These are phyloP conservation scores for Apocrypta bakeri DNA, from an alignment of 1,140 invertebrate genomes.

Conservation along the genomic window DNA sequence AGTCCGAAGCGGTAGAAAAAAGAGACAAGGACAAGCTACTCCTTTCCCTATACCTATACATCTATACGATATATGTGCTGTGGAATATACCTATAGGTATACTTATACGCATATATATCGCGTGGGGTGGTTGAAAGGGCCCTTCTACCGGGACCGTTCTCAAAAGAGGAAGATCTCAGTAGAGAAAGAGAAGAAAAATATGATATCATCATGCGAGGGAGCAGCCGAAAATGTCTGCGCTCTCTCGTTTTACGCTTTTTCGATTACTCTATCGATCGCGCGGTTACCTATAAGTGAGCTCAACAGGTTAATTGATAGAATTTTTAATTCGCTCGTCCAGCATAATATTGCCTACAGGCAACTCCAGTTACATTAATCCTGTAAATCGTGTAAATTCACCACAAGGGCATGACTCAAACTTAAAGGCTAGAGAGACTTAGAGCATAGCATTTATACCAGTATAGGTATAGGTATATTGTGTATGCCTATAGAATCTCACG, in stretches of 20 bases:
- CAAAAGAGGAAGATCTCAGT: background rate
- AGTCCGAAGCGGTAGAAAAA: conserved; percentile 39
- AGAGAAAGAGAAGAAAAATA: conserved; percentile 48
- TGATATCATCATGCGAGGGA: conserved; percentile 54
- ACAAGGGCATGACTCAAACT: background rate
- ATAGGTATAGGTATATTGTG: too few species aligned
- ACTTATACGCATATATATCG: too few species aligned
- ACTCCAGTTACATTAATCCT: background rate
- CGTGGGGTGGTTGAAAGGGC: background rate
- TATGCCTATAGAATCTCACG: background rate
- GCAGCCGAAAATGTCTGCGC: conserved; percentile 38
- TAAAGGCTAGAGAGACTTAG: conserved; percentile 20
- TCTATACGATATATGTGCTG: too few species aligned
- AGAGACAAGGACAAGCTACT: background rate
- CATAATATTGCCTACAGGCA: too few species aligned
- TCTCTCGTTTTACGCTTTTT: background rate
- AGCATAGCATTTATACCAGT: conserved; percentile 1
- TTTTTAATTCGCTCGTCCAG: conserved; percentile 37
- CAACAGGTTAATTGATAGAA: conserved; percentile 49
- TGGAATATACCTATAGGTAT: too few species aligned
- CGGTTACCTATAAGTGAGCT: conserved; percentile 41
- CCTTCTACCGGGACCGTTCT: background rate
- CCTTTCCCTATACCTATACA: background rate
- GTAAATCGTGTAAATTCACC: background rate
- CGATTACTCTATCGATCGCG: conserved; percentile 12